phyloP scores from a whole-genome alignment of 2,888 invertebrate species.

The Eilema griseolum region DNA sequence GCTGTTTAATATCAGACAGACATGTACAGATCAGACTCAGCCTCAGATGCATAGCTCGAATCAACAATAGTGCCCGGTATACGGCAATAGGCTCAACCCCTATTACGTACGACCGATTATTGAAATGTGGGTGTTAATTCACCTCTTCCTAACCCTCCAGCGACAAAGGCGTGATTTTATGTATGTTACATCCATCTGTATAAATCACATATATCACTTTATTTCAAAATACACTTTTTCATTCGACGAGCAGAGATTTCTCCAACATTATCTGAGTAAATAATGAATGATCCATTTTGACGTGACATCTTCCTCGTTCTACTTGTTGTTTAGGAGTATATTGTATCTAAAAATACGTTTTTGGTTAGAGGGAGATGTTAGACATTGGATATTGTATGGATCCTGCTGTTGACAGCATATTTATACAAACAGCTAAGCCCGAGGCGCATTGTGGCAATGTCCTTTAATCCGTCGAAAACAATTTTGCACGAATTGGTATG shows the following conservation, averaged over 20 bases:
- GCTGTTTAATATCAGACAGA: too few species aligned
- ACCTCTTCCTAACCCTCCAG: too few species aligned
- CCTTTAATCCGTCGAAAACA: conserved; percentile 73
- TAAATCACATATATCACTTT: too few species aligned
- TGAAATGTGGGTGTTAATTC: too few species aligned
- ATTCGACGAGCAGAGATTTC: conserved; percentile 16
- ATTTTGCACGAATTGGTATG: conserved; percentile 56
- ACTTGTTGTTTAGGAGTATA: conserved; percentile 59
- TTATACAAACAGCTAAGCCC: conserved; percentile 70
- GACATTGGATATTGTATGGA: conserved; percentile 67
- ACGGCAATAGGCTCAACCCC: too few species aligned
- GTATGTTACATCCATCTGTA: too few species aligned
- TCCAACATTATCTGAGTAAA: conserved; percentile 40
- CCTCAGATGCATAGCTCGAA: too few species aligned
- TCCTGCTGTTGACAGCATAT: conserved; percentile 78
- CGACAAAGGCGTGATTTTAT: too few species aligned
- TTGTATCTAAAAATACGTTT: conserved; percentile 76
- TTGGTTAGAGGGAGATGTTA: conserved; percentile 68
- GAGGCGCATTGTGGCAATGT: conserved; percentile 66
- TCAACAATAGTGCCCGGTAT: too few species aligned
- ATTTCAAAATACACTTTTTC: conserved; percentile 6
- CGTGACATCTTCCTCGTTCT: conserved; percentile 61
- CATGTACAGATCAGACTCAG: too few species aligned
- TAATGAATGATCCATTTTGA: conserved; percentile 55
- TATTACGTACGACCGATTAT: too few species aligned